Base-by-base conservation (phyloP, 2,113 vertebrate genomes). In the Ptilorrhoa leucosticta region DNA sequence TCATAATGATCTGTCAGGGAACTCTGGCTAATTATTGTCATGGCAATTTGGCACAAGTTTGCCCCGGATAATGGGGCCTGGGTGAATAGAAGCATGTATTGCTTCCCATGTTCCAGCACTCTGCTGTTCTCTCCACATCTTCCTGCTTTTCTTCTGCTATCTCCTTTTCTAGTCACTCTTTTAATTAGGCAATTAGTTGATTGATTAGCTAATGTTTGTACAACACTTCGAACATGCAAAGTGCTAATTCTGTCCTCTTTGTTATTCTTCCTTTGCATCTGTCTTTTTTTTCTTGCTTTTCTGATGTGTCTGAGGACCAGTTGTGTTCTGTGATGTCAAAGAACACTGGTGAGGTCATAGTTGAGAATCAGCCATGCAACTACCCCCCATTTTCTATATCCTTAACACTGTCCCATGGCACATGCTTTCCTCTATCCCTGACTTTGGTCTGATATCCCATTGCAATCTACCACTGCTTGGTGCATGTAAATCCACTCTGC, bases 1-100 rank as follows among this genome's bases (percentile, higher is more conserved):
- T 97, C 96, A 94, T 98, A 98, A 98, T 98, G 97, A 98, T 98
- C 97, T 98, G 96, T 98, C 97, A 98, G 87, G 94, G 96, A 97
- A 88, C 96, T 96, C 95, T 95, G 94, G 96, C 95, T 98, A 98
- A 98, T 98, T 98, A 98, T 97, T 97, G 95, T 96, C 98, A 93
- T 95, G 97, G 96, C 61, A 96, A 91, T 98, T 97, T 98, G 97
- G 96, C 97, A 94, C 91, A 96, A 54, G 58, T 97, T 97, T 95
- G 91, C 63, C 76, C 92, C n/a, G 54, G 83, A 96, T 95, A 87
- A 97, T 86, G 84, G 80, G 87, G 72, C 68, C 53, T 80, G 89
- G 87, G 63, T 87, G 85, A 96, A 80, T 10, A 81, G 76, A 64
- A 85, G 81, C 50, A 80, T 9, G 2, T 26, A 47, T 65, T 94